These are phyloP conservation scores for Sylvia borin DNA, from an alignment of 2,797 vertebrate species.

Conservation along the genomic window DNA sequence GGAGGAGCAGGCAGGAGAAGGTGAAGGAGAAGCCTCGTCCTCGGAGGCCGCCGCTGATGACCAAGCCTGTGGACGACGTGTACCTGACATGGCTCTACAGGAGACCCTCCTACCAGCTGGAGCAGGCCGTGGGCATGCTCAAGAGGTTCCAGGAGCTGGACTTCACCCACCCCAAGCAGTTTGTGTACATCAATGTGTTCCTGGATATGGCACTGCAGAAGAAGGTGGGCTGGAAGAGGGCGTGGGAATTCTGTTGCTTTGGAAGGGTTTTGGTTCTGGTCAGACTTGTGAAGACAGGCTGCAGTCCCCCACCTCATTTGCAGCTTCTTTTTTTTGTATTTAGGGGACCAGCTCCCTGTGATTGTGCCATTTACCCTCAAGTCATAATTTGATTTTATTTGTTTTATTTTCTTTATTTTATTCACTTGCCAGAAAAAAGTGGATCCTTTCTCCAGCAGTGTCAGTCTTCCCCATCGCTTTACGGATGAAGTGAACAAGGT, in stretches of 20 bases:
- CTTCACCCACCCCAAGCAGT: conserved; percentile 82
- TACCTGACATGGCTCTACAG: conserved; percentile 83
- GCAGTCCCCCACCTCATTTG: not conserved
- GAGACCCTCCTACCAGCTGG: conserved; percentile 65
- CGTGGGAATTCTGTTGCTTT: fast-evolving
- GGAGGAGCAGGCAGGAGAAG: conserved; percentile 22
- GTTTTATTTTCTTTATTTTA: not conserved
- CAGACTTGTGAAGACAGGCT: not conserved
- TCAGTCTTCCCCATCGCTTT: conserved; percentile 84
- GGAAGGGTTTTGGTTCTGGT: fast-evolving
- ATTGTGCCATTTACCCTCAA: not conserved
- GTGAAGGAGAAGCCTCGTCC: not conserved
- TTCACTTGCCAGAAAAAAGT: conserved; percentile 83
- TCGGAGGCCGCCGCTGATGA: conserved; percentile 71
- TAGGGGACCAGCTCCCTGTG: fast-evolving
- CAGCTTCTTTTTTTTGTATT: fast-evolving
- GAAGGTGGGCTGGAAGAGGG: conserved; percentile 78
- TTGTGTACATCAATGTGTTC: conserved; percentile 81
- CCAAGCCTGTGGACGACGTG: conserved; percentile 87
- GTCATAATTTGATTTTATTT: fast-evolving
- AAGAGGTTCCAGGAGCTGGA: conserved; percentile 88
- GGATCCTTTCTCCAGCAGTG: conserved; percentile 82
- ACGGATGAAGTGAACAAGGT: conserved; percentile 81
- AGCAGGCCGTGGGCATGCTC: conserved; percentile 82
- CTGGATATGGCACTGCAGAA: conserved; percentile 91